Evolutionary conservation across 2,797 vertebrate species (phyloP).

Genomic region (Percopsis omiscomaycus): DNA sequence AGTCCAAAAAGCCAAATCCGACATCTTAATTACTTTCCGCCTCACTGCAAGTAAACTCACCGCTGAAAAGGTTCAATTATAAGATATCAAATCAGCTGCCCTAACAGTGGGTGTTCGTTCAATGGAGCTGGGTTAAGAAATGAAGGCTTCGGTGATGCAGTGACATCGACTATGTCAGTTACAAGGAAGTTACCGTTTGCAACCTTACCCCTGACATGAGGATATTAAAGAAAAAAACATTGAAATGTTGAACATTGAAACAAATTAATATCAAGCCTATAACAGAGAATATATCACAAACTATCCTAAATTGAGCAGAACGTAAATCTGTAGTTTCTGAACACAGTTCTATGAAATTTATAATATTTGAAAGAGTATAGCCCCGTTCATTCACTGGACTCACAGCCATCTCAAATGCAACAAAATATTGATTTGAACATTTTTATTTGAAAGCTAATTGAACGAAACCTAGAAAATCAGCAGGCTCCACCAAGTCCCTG

Average conservation of each 20-base stretch:
- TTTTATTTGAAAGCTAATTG: constrained; percentile 45
- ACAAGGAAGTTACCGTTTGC: constrained; percentile 33
- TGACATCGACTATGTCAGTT: constrained; percentile 35
- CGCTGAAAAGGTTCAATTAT: constrained; percentile 74
- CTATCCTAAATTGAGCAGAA: constrained; percentile 31
- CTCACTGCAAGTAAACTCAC: constrained; percentile 61
- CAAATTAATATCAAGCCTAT: constrained; percentile 7
- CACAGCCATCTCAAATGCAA: constrained; percentile 33
- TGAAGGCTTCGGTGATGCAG: constrained; percentile 61
- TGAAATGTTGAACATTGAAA: not conserved
- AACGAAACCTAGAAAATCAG: constrained; percentile 46
- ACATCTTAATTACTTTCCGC: constrained; percentile 74
- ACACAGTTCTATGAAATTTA: too few species aligned
- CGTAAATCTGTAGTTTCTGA: constrained; percentile 27
- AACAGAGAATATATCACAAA: constrained; percentile 15
- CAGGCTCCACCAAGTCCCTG: constrained; percentile 46
- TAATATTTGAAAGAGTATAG: too few species aligned
- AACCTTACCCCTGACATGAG: constrained; percentile 29
- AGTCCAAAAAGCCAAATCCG: constrained; percentile 72
- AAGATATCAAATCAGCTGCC: constrained; percentile 70
- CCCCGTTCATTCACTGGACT: not conserved
- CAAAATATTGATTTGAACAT: constrained; percentile 22
- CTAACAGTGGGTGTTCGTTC: constrained; percentile 57
- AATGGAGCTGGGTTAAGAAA: constrained; percentile 69
- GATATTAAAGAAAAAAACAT: too few species aligned